Evolutionary conservation across 1,140 invertebrate species (phyloP), one percentile per base, ranked within the genome.

Genomic region (Drosophila hydei): DNA sequence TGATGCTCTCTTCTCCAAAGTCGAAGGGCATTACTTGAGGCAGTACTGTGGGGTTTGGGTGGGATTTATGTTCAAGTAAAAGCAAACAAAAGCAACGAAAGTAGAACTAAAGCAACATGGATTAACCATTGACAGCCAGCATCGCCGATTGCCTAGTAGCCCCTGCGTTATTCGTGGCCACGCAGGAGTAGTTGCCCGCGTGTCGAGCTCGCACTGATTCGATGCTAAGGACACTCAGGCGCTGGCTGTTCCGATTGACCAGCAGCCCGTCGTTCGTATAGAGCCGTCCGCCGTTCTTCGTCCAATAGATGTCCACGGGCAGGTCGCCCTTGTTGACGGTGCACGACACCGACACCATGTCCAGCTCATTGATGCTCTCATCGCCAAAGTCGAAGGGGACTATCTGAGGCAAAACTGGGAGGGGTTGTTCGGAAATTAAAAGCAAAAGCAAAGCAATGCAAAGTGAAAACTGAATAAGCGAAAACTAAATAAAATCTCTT

Each of bases 301-400:
- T 91, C 96, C 97, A 97, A 42, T 93, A 92, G 65, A 97, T 96
- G 58, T 94, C 94, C 71, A 97, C 92, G 8, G 97, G 96, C 72
- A 95, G 93, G 89, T 98, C 96, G 33, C 97, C 97, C 91, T 97
- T 97, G 76, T 95, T 94, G 5, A 98, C 95, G n/a, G 95, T 95
- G 92, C 97, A 98, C 12, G 94, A 94, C 40, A 96, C 93, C 12
- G 94, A 95, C 11, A 94, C 94, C 90, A 93, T 94, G 72, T 96
- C 95, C 50, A 95, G 94, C 42, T 94, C 94, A 84, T 96, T 95
- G 30, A 95, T 93, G 47, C 94, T 92, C 64, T 95, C 94, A 25
- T 94, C 93, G 68, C 95, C 95, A 89, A 95, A 95, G 79, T 94
- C 94, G 85, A 96, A 95, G 23, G 94, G 94, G 62, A 93, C 91